phyloP scores from a whole-genome alignment of 2,113 vertebrate genomes.

The Tenebrosternarchus preto region DNA sequence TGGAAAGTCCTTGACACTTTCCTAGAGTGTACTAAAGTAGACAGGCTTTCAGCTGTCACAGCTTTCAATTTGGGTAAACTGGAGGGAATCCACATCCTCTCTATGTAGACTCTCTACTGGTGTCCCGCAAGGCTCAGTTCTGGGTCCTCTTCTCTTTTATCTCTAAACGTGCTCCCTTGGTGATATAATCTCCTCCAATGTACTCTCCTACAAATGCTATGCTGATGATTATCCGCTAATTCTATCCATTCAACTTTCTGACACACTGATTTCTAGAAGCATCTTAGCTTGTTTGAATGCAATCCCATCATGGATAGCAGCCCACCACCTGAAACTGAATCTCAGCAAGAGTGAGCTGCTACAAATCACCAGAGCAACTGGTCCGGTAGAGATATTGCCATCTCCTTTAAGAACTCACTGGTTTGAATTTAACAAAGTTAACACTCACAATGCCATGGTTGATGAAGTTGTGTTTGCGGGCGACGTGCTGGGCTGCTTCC shows the following conservation, averaged over 20 bases:
- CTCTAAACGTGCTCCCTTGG: no score
- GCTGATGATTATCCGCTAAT: not conserved
- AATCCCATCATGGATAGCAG: no score
- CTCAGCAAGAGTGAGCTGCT: no score
- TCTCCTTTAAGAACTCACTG: no score
- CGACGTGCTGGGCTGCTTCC: slow-evolving; percentile 80
- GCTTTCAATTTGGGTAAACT: not conserved
- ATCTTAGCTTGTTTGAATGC: no score
- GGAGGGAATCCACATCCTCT: not conserved
- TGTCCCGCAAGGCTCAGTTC: not conserved
- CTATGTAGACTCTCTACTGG: not conserved
- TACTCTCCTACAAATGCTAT: not conserved
- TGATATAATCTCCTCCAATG: not conserved
- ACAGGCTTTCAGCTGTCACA: no score
- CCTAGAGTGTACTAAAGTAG: not conserved
- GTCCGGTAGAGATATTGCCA: no score
- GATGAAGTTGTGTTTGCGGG: slow-evolving; percentile 88
- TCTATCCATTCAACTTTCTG: not conserved
- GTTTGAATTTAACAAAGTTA: not conserved
- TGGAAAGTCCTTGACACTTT: no score
- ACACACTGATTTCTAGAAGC: not conserved
- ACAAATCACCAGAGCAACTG: no score
- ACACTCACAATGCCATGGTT: slow-evolving; percentile 86
- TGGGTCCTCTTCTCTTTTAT: not conserved
- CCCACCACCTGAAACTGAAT: no score